Evolutionary conservation across 1,140 invertebrate genomes (phyloP), one percentile per base, ranked within the genome.

Genomic region (Nylanderia fulva): DNA sequence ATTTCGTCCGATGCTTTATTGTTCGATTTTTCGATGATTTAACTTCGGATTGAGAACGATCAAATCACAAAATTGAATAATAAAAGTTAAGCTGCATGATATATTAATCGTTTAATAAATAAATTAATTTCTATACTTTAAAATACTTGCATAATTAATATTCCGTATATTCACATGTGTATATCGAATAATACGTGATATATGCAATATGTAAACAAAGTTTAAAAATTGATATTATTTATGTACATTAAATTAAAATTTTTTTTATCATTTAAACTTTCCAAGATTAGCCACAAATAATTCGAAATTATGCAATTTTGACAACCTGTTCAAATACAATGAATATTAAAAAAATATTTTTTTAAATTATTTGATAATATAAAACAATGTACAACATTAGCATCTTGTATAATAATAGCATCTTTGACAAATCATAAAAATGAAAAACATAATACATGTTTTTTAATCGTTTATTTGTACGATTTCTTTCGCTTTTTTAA

Each of bases 401-500:
- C n/a, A n/a, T n/a, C n/a, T n/a, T n/a, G n/a, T n/a, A n/a, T n/a
- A n/a, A n/a, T n/a, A n/a, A 15, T 18, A 39, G 4, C 8, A 54
- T n/a, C 5, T 71, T 8, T 42, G 15, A 54, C 2, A 42, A 33
- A 42, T 13, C 18, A 56, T 1, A 2, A 42, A 18, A 56, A 83
- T 27, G 8, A 45, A 8, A 60, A 9, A 11, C 27, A 29, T 60
- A 45, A 27, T 72, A 13, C 11, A 11, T 27, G 15, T 42, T 82
- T 45, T 76, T 58, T 74, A 33, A 15, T 61, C 36, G 13, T 3
- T 9, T 13, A 75, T 72, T 36, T 36, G 29, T n/a, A 75, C 33
- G 1, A 15, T 71, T 71, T 27, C 21, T 45, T 48, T 74, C 48
- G 39, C n/a, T 77, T 61, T 45, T 61, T 18, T 64, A 84, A 21